phyloP scores from a whole-genome alignment of 2,888 invertebrate genomes.

The Drosophila rellima region DNA sequence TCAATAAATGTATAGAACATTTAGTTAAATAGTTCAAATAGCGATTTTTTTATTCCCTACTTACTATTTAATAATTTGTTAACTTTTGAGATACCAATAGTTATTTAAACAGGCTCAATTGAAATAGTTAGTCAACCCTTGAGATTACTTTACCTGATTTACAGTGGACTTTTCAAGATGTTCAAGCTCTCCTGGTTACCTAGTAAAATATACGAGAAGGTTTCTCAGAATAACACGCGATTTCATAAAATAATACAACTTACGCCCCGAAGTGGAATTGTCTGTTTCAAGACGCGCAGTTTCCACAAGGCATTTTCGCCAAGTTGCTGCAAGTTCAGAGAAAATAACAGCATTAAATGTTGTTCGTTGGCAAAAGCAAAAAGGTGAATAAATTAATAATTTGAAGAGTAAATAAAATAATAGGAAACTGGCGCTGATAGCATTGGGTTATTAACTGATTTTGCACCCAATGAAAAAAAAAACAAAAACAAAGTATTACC shows the following conservation, averaged over 20 bases:
- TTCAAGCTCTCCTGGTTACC: slow-evolving; percentile 26
- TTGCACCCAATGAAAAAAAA: slow-evolving; percentile 50
- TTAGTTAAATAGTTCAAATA: too few species aligned
- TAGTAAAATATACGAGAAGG: slow-evolving; percentile 36
- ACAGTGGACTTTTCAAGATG: slow-evolving; percentile 9
- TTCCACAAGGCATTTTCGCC: slow-evolving; percentile 52
- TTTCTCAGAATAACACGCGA: slow-evolving; percentile 53
- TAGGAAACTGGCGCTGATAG: slow-evolving; percentile 35
- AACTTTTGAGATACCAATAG: too few species aligned
- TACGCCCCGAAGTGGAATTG: slow-evolving; percentile 62
- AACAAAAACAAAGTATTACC: slow-evolving; percentile 60
- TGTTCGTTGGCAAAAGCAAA: slow-evolving; percentile 6
- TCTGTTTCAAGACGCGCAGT: slow-evolving; percentile 56
- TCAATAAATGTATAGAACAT: neutral
- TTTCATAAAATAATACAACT: slow-evolving; percentile 44
- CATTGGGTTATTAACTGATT: slow-evolving; percentile 23
- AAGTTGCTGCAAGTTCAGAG: slow-evolving; percentile 67
- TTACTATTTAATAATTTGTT: too few species aligned
- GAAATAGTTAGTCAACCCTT: slow-evolving; percentile 11
- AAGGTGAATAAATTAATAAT: neutral
- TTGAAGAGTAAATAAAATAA: slow-evolving; percentile 12
- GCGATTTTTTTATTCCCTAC: too few species aligned
- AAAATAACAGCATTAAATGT: slow-evolving; percentile 63
- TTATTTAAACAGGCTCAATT: slow-evolving; percentile 13
- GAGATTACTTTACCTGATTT: slow-evolving; percentile 47